Evolutionary conservation across 2,888 invertebrate genomes (phyloP), one percentile per base, ranked within the genome.

Genomic region (Acrobasis suavella): DNA sequence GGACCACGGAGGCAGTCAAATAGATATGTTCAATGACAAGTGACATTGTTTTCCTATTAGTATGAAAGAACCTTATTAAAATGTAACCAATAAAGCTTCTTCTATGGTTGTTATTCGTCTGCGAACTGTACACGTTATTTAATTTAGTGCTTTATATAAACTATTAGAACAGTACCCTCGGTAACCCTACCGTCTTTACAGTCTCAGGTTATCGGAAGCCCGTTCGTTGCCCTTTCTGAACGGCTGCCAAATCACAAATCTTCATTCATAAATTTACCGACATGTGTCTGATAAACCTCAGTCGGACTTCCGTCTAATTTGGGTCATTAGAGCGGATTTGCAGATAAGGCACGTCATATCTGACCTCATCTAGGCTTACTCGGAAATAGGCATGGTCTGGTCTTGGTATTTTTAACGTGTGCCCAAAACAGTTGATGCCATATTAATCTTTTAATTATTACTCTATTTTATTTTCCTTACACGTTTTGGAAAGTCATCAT

Each of bases 251-350:
- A 82, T 81, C 73, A 42, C 56, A 56, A 56, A 42, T 72, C 71
- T 66, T 72, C 81, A 80, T 81, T 80, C 78, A 78, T 76, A n/a
- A n/a, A n/a, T n/a, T n/a, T n/a, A n/a, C n/a, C n/a, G n/a, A 70
- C 69, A 17, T 56, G 42, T 56, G 56, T 56, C 67, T 71, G 72
- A 71, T 72, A 69, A 68, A 65, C 67, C 62, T 64, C 71, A 69
- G 67, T 69, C 64, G 63, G 64, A 68, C 69, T 71, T 70, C 67
- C 67, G 62, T 63, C 56, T 65, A 66, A 74, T 75, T 71, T 68
- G 67, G 75, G 74, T 73, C 71, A 72, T 60, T 69, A 66, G 73
- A 72, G 63, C 75, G 74, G 73, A 75, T 75, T 79, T 74, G 63
- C 58, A 71, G 74, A 75, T 76, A 74, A 73, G 65, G 51, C 37